phyloP scores from a whole-genome alignment of 2,113 vertebrate genomes.

The Glaucidium brasilianum region DNA sequence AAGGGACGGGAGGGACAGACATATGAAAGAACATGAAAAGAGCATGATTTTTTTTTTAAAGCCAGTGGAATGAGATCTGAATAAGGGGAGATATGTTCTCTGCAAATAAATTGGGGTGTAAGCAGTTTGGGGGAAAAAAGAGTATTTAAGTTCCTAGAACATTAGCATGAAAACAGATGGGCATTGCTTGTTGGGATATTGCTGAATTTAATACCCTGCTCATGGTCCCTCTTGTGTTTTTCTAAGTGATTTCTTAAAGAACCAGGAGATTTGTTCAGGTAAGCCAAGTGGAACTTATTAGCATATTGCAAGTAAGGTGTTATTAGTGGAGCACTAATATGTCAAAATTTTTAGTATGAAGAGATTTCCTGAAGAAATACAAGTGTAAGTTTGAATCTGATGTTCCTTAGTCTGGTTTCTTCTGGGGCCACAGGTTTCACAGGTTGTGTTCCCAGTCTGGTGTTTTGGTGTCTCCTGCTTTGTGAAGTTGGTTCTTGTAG shows the following conservation, averaged over 20 bases:
- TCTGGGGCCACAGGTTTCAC: background rate
- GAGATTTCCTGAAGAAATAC: background rate
- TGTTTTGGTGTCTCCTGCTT: background rate
- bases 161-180: background rate
- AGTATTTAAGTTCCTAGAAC: background rate
- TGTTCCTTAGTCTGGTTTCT: background rate
- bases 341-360: background rate
- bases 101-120: background rate
- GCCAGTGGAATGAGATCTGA: background rate
- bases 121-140: background rate
- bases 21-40: background rate
- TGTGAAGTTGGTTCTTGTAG: background rate
- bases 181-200: background rate
- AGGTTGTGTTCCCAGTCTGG: background rate
- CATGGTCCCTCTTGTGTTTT: background rate
- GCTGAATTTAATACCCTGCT: background rate
- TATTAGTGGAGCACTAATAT: background rate
- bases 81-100: background rate
- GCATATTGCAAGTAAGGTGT: background rate
- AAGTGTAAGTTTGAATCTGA: background rate
- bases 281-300: background rate
- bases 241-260: conserved; percentile 17
- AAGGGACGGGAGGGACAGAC: background rate
- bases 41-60: background rate
- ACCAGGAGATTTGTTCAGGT: background rate